These are phyloP conservation scores for Phaetusa simplex DNA, from an alignment of 2,113 vertebrate species.

Conservation along the genomic window DNA sequence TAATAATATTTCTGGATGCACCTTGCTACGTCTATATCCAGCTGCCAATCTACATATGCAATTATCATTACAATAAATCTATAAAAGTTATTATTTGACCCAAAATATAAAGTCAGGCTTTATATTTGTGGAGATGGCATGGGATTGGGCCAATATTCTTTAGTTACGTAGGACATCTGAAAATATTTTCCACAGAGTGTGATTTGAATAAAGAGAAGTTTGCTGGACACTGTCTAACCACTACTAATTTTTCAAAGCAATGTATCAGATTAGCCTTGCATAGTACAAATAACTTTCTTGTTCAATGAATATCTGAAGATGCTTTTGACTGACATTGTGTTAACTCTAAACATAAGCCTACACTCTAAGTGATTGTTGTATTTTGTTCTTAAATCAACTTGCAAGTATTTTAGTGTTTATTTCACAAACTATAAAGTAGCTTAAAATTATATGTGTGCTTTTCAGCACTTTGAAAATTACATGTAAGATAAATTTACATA, in stretches of 20 bases:
- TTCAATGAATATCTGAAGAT: not conserved
- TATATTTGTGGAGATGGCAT: not conserved
- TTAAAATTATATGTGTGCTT: not conserved
- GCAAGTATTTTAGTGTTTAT: not conserved
- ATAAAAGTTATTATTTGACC: not conserved
- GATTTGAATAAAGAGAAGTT: not conserved
- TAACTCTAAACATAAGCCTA: not conserved
- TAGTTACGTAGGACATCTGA: not conserved
- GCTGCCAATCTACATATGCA: not conserved
- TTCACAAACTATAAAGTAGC: not conserved
- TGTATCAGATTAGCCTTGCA: not conserved
- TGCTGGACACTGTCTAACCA: not conserved
- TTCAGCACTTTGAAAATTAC: not conserved
- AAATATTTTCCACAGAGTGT: not conserved
- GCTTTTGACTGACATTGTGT: fast-evolving
- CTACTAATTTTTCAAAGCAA: not conserved
- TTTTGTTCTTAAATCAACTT: not conserved
- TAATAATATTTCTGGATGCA: not conserved
- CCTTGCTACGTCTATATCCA: not conserved
- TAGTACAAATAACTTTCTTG: not conserved
- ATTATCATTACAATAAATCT: not conserved
- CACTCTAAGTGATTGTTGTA: not conserved
- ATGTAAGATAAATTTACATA: not conserved
- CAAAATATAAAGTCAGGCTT: not conserved
- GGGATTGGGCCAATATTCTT: not conserved